Percentiles rank a stretch among this genome's conserved stretches.
Conservation (phyloP, 1,140 invertebrate genomes). For the Drosophila novamexicana region DNA sequence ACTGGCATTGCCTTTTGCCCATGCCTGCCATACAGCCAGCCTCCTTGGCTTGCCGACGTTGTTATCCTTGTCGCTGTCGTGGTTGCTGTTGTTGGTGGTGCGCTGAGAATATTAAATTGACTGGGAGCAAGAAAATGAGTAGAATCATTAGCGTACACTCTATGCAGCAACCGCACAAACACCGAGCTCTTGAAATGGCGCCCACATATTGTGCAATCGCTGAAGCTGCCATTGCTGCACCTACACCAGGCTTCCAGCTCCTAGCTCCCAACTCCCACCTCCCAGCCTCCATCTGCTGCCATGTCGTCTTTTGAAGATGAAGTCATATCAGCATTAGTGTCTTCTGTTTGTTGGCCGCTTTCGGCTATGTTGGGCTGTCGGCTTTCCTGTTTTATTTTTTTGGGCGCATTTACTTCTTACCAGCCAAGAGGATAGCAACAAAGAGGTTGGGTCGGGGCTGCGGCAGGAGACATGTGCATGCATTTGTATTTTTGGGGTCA, state of each 20-base stretch:
- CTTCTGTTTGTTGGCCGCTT: constrained; percentile 45
- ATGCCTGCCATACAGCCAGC: constrained; percentile 29
- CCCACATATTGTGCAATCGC: constrained; percentile 70
- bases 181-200: constrained; percentile 16
- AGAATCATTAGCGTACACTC: constrained; percentile 76
- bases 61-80: constrained; percentile 62
- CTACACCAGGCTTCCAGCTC: constrained; percentile 2
- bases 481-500: constrained; percentile 65
- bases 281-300: constrained; percentile 17
- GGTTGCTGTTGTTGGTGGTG: constrained; percentile 30
- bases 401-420: constrained; percentile 43
- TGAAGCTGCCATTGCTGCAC: constrained; percentile 22
- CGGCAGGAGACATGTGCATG: constrained; percentile 25
- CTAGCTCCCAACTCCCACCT: neutral
- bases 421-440: constrained; percentile 23
- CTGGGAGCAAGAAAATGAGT: constrained; percentile 79
- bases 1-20: constrained; percentile 33
- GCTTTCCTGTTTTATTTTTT: constrained; percentile 33
- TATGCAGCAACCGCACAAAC: constrained; percentile 21
- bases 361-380: constrained; percentile 29
- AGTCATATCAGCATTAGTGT: constrained; percentile 79
- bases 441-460: neutral
- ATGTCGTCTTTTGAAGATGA: constrained; percentile 73
- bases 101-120: constrained; percentile 77
- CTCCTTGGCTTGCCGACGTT: constrained; percentile 55